phyloP scores from a whole-genome alignment of 2,888 invertebrate species.

The Limnephilus lunatus region DNA sequence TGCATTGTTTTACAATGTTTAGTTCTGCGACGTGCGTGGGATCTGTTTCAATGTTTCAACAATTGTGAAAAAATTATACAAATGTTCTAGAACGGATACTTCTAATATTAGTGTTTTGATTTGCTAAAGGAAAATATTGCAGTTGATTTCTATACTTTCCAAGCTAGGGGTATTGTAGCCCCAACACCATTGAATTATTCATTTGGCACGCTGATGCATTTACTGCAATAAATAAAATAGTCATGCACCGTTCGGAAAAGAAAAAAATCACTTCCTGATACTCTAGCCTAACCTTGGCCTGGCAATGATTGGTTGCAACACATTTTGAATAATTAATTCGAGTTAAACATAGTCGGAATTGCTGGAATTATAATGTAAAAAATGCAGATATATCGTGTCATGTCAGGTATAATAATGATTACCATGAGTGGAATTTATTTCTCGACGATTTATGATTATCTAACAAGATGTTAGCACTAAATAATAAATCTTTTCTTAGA shows the following conservation, averaged over 20 bases:
- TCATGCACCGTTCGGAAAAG: background rate
- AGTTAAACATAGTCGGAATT: background rate
- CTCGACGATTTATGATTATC: background rate
- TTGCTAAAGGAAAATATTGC: background rate
- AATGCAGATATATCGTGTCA: background rate
- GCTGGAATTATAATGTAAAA: background rate
- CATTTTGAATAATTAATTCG: background rate
- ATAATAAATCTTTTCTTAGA: too few relatives aligned
- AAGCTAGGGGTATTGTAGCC: background rate
- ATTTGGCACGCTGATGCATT: background rate
- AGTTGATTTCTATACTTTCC: background rate
- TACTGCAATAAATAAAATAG: constrained; percentile 20
- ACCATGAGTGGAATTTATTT: background rate
- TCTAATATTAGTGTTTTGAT: background rate
- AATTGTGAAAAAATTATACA: background rate
- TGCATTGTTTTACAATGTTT: background rate
- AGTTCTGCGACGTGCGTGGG: background rate
- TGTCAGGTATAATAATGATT: background rate
- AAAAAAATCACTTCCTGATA: constrained; percentile 10
- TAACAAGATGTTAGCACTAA: background rate
- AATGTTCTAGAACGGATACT: background rate
- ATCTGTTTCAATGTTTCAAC: background rate
- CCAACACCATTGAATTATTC: background rate
- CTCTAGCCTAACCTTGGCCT: constrained; percentile 16
- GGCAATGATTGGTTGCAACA: background rate